Evolutionary conservation across 2,888 invertebrate species (phyloP).

Genomic region (Patella pellucida): DNA sequence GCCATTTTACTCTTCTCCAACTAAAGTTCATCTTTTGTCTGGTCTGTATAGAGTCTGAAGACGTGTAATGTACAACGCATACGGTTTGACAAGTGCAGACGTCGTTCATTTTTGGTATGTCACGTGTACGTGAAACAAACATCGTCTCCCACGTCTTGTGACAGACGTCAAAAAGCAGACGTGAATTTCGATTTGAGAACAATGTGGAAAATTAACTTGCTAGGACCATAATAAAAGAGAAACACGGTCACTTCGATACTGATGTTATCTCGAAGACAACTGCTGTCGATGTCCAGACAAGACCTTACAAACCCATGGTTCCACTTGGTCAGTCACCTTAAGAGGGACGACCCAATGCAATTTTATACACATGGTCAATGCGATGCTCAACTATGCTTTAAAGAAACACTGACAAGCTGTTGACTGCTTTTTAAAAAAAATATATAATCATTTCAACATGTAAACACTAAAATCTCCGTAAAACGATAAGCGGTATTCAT

Average conservation of each 20-base stretch:
- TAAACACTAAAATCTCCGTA: no score
- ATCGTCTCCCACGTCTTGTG: slow-evolving; percentile 5
- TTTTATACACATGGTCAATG: no score
- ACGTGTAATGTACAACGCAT: slow-evolving; percentile 7
- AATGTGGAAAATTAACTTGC: slow-evolving; percentile 1
- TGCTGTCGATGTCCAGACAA: no score
- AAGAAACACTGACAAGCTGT: no score
- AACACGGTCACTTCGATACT: neutral
- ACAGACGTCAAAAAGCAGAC: slow-evolving; percentile 9
- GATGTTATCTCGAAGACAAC: neutral
- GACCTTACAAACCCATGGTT: neutral
- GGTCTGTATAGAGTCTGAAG: neutral
- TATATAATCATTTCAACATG: no score
- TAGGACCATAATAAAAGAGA: neutral
- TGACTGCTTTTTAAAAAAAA: no score
- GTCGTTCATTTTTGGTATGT: neutral
- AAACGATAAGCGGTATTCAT: no score
- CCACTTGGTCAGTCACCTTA: neutral
- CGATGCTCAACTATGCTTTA: no score
- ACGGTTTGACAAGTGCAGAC: neutral
- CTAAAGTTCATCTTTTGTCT: neutral
- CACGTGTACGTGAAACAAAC: slow-evolving; percentile 4
- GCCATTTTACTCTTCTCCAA: neutral
- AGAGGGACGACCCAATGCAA: no score
- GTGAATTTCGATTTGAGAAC: neutral